Percentiles rank a stretch among this genome's conserved stretches.
Conservation (phyloP, 2,888 invertebrate genomes). For the Parascotia fuliginaria region DNA sequence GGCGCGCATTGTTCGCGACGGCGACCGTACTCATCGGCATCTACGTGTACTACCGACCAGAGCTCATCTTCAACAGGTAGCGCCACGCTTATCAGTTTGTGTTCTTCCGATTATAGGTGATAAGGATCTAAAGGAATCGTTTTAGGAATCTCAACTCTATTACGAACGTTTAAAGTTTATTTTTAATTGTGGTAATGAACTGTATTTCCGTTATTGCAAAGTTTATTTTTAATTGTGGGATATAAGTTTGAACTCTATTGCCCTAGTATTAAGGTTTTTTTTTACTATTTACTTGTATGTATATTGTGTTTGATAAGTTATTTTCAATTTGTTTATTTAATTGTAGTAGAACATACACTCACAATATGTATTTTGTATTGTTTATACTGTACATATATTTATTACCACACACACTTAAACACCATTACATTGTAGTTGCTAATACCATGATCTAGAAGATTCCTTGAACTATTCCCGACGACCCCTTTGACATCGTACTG, state of each 20-base stretch:
- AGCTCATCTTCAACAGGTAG: constrained; percentile 75
- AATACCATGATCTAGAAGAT: constrained; percentile 22
- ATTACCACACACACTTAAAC: background rate
- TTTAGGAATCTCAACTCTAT: background rate
- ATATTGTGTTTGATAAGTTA: background rate
- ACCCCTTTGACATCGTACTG: constrained; percentile 24
- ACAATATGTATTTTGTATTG: background rate
- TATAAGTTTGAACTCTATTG: background rate
- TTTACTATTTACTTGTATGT: background rate
- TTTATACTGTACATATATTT: background rate
- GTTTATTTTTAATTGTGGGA: too few species aligned
- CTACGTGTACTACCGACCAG: constrained; percentile 86
- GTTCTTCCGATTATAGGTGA: constrained; percentile 64
- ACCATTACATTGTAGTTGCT: constrained; percentile 3
- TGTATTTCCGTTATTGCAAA: too few species aligned
- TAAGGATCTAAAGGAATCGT: constrained; percentile 4
- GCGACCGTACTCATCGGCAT: constrained; percentile 86
- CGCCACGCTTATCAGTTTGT: constrained; percentile 77
- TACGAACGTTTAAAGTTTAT: background rate
- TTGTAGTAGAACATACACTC: too few species aligned
- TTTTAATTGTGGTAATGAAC: background rate
- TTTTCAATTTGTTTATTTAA: too few species aligned
- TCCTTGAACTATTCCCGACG: constrained; percentile 25
- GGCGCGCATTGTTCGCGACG: constrained; percentile 80
- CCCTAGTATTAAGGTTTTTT: background rate